Base-by-base conservation (phyloP, 2,888 invertebrate genomes). In the Protophormia terraenovae region DNA sequence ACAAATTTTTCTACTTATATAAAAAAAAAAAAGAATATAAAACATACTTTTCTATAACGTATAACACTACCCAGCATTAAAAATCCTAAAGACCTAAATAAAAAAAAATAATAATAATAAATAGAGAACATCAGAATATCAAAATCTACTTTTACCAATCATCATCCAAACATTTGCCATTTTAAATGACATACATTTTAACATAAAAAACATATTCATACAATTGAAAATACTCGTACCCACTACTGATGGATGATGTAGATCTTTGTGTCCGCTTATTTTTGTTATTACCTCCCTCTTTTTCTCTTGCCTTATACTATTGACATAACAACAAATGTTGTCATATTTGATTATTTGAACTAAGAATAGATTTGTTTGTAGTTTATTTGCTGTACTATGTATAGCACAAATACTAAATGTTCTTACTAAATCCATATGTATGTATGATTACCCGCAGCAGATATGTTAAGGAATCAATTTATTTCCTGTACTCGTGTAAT, bases 271-370 rank as follows among this genome's bases (percentile, higher is more conserved):
- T 29, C 29, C 38, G 38, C 0, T 5, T 45, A 1, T 24, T n/a
- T 53, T 12, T 53, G 53, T 14, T 19, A 24, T 16, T 22, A 10
- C 22, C 29, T 12, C 12, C 35, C 22, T 19, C 47, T n/a, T 7
- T 10, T 10, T 29, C n/a, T 29, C 2, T 2, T 45, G n/a, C 47
- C n/a, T 35, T 8, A 24, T 1, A 10, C 32, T 50, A 38, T 41
- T 32, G 22, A n/a, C 45, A 38, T 12, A 58, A 76, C 58, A 35
- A 71, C 66, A 58, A 80, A 76, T 71, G 27, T 66, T 71, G 69
- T 79, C 80, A 73, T 66, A 58, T 76, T 71, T 71, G 47, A 64
- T 83, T 73, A 78, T 78, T 73, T 73, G 1, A 55, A 71, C 64
- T 64, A 55, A 76, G 47, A 76, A 78, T 67, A 78, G 67, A 78